A percentile compares a stretch with the other conserved stretches of the same genome.
Evolutionary conservation across 1,140 invertebrate genomes (phyloP).

Genomic region (Coptotermes formosanus): DNA sequence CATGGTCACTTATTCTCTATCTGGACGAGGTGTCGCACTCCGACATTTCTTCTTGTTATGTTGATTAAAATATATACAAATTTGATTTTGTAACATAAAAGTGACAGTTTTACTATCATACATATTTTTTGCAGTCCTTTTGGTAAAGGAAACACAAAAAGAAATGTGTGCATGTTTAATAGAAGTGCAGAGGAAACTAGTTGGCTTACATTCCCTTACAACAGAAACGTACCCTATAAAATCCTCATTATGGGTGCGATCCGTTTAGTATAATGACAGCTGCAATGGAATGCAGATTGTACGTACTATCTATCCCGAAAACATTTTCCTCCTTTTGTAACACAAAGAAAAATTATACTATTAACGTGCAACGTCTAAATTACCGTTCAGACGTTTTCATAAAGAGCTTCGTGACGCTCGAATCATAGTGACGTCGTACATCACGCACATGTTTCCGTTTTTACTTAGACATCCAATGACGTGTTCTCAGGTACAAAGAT

Average conservation of each 20-base stretch:
- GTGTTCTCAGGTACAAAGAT: too few species aligned
- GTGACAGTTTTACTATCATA: slow-evolving; percentile 3
- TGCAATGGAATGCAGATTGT: background rate
- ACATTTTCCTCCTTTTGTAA: background rate
- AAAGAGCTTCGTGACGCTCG: too few species aligned
- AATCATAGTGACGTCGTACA: too few species aligned
- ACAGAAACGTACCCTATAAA: background rate
- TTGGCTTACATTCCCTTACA: background rate
- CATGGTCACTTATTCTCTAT: background rate
- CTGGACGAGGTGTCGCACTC: background rate
- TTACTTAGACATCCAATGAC: too few species aligned
- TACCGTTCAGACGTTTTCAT: too few species aligned
- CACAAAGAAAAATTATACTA: too few species aligned
- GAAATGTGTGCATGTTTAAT: background rate
- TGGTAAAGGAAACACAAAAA: background rate
- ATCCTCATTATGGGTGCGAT: background rate
- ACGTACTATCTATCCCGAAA: background rate
- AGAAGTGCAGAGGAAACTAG: background rate
- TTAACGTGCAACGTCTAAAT: too few species aligned
- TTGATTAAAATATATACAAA: slow-evolving; percentile 16
- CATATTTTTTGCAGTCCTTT: background rate
- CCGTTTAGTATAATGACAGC: background rate
- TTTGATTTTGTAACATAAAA: background rate
- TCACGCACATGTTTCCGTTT: too few species aligned
- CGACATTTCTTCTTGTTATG: background rate